Conservation (phyloP, 1,140 invertebrate species). For the Oryzaephilus surinamensis region DNA sequence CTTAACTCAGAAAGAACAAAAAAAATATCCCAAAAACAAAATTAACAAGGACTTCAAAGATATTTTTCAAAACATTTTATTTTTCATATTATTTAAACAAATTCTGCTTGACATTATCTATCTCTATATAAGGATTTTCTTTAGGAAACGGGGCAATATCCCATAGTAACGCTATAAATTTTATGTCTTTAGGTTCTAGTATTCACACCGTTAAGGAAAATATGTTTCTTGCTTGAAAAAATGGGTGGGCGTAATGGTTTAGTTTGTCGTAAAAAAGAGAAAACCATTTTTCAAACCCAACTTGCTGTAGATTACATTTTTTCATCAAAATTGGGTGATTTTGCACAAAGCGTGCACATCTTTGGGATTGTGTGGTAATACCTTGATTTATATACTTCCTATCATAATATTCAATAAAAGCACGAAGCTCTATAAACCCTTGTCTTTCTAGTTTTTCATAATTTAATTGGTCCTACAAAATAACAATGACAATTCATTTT, state of each 20-base stretch:
- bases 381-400: slow-evolving; percentile 5
- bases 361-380: slow-evolving; percentile 1
- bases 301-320: slow-evolving; percentile 3
- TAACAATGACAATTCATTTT: background rate
- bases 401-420: slow-evolving; percentile 3
- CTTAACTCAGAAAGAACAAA: no score
- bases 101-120: slow-evolving; percentile 5
- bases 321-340: slow-evolving; percentile 1
- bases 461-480: slow-evolving; percentile 1
- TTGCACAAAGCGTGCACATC: slow-evolving; percentile 3
- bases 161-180: slow-evolving; percentile 1
- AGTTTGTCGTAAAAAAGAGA: slow-evolving; percentile 5
- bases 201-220: background rate
- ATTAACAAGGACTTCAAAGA: no score
- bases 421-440: slow-evolving; percentile 1
- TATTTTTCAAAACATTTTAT: no score
- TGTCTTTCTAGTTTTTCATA: slow-evolving; percentile 1
- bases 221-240: slow-evolving; percentile 4
- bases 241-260: slow-evolving; percentile 1
- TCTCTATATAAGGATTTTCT: slow-evolving; percentile 4
- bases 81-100: slow-evolving; percentile 4
- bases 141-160: slow-evolving; percentile 4
- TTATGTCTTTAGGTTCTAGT: slow-evolving; percentile 2
- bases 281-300: slow-evolving; percentile 2
- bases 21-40: no score